Percentiles rank a stretch among this genome's conserved stretches.
These are phyloP conservation scores for Xanthorhoe spadicearia DNA, from an alignment of 2,888 invertebrate genomes.

Conservation along the genomic window DNA sequence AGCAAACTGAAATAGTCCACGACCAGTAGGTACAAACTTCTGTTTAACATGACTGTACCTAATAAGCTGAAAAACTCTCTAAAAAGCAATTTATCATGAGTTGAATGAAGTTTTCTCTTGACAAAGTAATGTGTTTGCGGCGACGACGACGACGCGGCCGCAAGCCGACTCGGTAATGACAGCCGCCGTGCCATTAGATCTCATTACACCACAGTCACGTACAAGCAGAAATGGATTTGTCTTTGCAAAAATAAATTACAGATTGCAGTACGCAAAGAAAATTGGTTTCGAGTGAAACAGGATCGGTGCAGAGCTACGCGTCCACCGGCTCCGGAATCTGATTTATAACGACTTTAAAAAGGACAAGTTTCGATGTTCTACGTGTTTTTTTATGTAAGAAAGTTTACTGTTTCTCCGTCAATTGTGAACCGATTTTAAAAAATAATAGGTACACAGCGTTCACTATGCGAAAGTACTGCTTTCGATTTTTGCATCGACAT, in stretches of 20 bases:
- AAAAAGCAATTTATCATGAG: constrained; percentile 2
- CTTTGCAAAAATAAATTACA: constrained; percentile 83
- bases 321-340: no score
- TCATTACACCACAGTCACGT: constrained; percentile 82
- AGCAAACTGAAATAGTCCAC: no score
- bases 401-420: no score
- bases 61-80: not conserved
- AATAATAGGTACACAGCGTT: no score
- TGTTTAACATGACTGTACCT: no score
- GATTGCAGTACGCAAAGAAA: constrained; percentile 82
- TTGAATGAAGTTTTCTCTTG: constrained; percentile 19
- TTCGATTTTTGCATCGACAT: no score
- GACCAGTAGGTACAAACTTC: no score
- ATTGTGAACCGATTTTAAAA: no score
- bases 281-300: constrained; percentile 80
- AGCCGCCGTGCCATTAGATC: constrained; percentile 76
- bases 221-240: constrained; percentile 83
- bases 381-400: no score
- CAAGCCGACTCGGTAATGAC: constrained; percentile 71
- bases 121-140: constrained; percentile 17
- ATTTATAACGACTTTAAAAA: no score
- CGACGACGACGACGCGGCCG: constrained; percentile 26
- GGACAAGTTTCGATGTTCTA: no score
- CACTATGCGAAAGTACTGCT: no score
- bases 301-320: constrained; percentile 45